phyloP scores from a whole-genome alignment of 2,888 invertebrate genomes.

The Muscina levida region DNA sequence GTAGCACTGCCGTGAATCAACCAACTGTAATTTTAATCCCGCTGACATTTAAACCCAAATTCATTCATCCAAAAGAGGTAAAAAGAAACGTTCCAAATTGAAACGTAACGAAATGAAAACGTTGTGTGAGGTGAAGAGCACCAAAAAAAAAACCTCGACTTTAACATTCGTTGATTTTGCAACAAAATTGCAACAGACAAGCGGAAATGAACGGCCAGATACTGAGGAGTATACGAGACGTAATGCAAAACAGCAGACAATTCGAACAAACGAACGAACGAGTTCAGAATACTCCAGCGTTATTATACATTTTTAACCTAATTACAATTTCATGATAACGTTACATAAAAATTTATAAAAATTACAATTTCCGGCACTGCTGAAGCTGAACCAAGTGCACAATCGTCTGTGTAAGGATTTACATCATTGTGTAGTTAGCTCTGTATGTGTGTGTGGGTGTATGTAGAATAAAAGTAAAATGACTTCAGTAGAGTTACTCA shows the following conservation, averaged over 20 bases:
- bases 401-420: not conserved
- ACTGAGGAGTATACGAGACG: not conserved
- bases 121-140: not conserved
- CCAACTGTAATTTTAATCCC: slow-evolving; percentile 25
- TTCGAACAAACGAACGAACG: slow-evolving; percentile 4
- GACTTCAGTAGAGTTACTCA: not conserved
- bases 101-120: not conserved
- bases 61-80: slow-evolving; percentile 2
- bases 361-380: slow-evolving; percentile 32
- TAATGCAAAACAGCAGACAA: slow-evolving; percentile 30
- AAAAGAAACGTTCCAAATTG: slow-evolving; percentile 18
- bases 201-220: slow-evolving; percentile 4
- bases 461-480: too few relatives aligned
- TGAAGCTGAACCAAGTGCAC: not conserved
- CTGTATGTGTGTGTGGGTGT: not conserved
- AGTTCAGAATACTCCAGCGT: slow-evolving; percentile 17
- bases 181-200: slow-evolving; percentile 1
- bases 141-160: not conserved
- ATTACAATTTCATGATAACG: slow-evolving; percentile 38
- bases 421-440: not conserved
- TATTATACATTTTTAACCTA: slow-evolving; percentile 34
- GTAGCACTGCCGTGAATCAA: not conserved
- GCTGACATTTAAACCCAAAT: slow-evolving; percentile 33
- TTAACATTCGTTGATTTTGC: not conserved
- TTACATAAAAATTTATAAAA: slow-evolving; percentile 37